Evolutionary conservation across 2,797 vertebrate species (phyloP).

Genomic region (Eospalax fontanierii): DNA sequence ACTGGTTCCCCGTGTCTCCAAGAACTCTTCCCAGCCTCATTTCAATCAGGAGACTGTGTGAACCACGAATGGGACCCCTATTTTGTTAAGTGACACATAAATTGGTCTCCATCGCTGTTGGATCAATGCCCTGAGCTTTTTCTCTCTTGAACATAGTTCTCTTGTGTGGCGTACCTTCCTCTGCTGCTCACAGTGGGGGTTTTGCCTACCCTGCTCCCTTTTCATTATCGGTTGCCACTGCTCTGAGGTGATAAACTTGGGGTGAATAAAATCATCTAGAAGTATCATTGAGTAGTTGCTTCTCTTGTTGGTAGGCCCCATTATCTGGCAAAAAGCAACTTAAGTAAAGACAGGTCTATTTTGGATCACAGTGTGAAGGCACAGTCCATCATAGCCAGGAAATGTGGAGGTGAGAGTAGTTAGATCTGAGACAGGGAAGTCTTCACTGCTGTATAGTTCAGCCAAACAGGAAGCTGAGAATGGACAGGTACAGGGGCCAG

Average conservation of each 20-base stretch:
- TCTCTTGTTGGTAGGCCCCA: background rate
- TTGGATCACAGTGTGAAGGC: background rate
- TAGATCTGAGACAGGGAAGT: background rate
- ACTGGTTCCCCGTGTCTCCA: background rate
- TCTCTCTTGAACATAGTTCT: background rate
- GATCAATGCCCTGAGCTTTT: background rate
- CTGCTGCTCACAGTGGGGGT: accelerated
- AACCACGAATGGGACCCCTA: background rate
- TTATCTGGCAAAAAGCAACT: background rate
- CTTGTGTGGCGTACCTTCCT: accelerated
- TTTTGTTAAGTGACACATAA: background rate
- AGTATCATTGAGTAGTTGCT: background rate
- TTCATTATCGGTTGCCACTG: background rate
- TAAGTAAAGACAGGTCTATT: background rate
- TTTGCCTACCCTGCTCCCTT: background rate
- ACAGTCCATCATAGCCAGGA: background rate
- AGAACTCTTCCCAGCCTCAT: background rate
- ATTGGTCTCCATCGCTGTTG: background rate
- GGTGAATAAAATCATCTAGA: background rate
- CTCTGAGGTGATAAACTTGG: background rate
- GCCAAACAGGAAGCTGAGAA: background rate
- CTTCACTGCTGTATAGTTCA: background rate
- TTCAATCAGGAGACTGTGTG: background rate
- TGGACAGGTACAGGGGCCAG: background rate
- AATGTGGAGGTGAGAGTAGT: too few species aligned